A percentile compares a stretch with the other conserved stretches of the same genome.
Evolutionary conservation across 2,113 vertebrate species (phyloP).

Genomic region (Otus sunia): DNA sequence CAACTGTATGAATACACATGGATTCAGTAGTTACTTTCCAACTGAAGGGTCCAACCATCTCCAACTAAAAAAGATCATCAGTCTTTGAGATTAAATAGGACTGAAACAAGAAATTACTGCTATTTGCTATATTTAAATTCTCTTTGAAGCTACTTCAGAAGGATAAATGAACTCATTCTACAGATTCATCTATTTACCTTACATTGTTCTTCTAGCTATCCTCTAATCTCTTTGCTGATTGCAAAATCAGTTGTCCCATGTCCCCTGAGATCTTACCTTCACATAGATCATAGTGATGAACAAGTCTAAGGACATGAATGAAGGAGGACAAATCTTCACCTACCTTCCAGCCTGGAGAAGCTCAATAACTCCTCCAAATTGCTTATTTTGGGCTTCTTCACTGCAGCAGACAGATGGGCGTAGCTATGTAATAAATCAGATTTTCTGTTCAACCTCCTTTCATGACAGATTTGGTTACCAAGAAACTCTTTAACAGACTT

Average conservation of each 20-base stretch:
- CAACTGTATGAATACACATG: not conserved
- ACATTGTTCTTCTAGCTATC: not conserved
- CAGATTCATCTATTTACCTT: slow-evolving; percentile 17
- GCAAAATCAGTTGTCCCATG: slow-evolving; percentile 11
- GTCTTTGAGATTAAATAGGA: slow-evolving; percentile 12
- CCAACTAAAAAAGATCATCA: not conserved
- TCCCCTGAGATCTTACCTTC: not conserved
- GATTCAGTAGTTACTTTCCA: slow-evolving; percentile 3
- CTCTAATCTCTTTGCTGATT: not conserved
- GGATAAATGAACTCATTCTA: not conserved
- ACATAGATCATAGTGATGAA: not conserved
- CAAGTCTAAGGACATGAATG: not conserved
- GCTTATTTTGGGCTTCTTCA: not conserved
- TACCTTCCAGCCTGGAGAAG: not conserved
- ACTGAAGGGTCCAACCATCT: not conserved
- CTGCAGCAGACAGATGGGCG: not conserved
- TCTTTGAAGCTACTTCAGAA: slow-evolving; percentile 43
- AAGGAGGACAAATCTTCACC: not conserved
- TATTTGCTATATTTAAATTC: slow-evolving; percentile 37
- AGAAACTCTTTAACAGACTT: not conserved
- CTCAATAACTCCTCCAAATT: not conserved
- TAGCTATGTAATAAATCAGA: not conserved
- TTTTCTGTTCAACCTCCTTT: slow-evolving; percentile 7
- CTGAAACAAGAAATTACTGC: slow-evolving; percentile 13
- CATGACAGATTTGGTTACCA: not conserved